A percentile compares a stretch with the other conserved stretches of the same genome.
These are phyloP conservation scores for Ips nitidus DNA, from an alignment of 1,140 invertebrate species.

Conservation along the genomic window DNA sequence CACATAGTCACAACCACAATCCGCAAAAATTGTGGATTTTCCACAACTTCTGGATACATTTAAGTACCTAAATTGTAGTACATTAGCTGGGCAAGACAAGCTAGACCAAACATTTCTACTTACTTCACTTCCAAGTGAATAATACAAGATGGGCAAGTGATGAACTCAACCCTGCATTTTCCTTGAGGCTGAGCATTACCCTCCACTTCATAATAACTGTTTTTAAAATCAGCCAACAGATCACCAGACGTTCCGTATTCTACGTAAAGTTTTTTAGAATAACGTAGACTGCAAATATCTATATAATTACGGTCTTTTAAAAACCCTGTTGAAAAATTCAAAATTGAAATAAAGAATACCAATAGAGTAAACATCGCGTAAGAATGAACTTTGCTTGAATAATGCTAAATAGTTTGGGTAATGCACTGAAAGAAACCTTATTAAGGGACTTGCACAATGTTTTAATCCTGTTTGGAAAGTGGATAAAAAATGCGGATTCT, in stretches of 20 bases:
- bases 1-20: slow-evolving; percentile 66
- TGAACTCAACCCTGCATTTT: slow-evolving; percentile 67
- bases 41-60: slow-evolving; percentile 54
- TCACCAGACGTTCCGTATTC: slow-evolving; percentile 63
- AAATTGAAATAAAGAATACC: slow-evolving; percentile 5
- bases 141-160: slow-evolving; percentile 72
- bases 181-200: slow-evolving; percentile 46
- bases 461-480: too few species aligned
- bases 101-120: slow-evolving; percentile 13
- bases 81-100: background rate
- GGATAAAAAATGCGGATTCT: too few species aligned
- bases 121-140: slow-evolving; percentile 63
- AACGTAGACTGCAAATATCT: slow-evolving; percentile 64
- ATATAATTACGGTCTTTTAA: slow-evolving; percentile 17
- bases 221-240: slow-evolving; percentile 48
- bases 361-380: background rate
- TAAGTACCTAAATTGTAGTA: slow-evolving; percentile 43
- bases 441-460: too few species aligned
- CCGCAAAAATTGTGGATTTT: slow-evolving; percentile 42
- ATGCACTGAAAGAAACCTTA: too few species aligned
- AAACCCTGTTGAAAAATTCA: slow-evolving; percentile 6
- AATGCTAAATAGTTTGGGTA: too few species aligned
- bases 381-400: background rate
- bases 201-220: slow-evolving; percentile 51
- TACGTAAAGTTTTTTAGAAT: slow-evolving; percentile 61